Percentiles rank a stretch among this genome's conserved stretches.
These are phyloP conservation scores for Euborellia annulipes DNA, from an alignment of 1,140 invertebrate genomes.

Conservation along the genomic window DNA sequence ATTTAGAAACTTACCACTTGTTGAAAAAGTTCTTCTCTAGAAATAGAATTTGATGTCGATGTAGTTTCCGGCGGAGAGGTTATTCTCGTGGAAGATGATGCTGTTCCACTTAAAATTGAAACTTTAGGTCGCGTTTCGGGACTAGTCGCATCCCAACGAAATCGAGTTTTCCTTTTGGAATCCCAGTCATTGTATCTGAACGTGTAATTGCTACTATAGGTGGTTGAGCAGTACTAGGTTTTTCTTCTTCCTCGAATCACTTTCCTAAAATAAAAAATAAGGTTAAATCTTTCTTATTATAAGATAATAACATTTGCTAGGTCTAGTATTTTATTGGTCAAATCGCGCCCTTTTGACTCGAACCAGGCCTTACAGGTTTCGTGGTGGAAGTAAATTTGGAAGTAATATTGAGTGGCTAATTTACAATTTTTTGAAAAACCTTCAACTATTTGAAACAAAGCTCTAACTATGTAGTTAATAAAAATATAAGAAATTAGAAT, in stretches of 20 bases:
- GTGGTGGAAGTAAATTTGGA: no score
- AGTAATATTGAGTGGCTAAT: no score
- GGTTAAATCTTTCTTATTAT: neutral
- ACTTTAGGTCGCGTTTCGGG: slow-evolving; percentile 17
- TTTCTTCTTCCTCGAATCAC: slow-evolving; percentile 37
- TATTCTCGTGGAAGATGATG: slow-evolving; percentile 17
- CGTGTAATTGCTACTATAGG: no score
- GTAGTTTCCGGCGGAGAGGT: slow-evolving; percentile 12
- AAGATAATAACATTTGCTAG: no score
- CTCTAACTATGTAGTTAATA: no score
- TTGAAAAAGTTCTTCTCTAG: slow-evolving; percentile 34
- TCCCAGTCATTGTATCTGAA: no score
- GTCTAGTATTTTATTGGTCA: no score
- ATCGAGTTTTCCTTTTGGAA: slow-evolving; percentile 25
- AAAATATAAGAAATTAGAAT: no score
- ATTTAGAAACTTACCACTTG: slow-evolving; percentile 31
- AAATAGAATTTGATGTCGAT: slow-evolving; percentile 15
- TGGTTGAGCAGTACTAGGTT: slow-evolving; percentile 24
- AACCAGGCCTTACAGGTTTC: no score
- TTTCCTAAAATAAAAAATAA: slow-evolving; percentile 32
- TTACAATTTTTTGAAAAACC: slow-evolving; percentile 17
- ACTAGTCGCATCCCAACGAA: slow-evolving; percentile 27
- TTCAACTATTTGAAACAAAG: no score
- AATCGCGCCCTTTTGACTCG: no score
- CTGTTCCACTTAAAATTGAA: slow-evolving; percentile 10